phyloP scores from a whole-genome alignment of 1,140 invertebrate species.

The Diachasma alloeum region DNA sequence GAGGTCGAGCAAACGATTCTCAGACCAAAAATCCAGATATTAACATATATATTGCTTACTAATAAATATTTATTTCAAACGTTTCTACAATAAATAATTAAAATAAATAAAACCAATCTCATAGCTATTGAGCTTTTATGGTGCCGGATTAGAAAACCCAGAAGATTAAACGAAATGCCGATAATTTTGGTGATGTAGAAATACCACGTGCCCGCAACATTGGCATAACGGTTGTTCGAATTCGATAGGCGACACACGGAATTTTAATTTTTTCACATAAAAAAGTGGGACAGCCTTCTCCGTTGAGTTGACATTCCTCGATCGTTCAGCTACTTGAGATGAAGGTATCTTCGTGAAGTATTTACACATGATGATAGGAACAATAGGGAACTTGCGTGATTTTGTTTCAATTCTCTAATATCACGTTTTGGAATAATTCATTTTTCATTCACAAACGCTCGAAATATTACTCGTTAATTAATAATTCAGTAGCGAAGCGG shows the following conservation, averaged over 20 bases:
- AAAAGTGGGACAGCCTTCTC: background rate
- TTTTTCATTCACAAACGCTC: too few relatives aligned
- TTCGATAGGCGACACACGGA: background rate
- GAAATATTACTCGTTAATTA: too few relatives aligned
- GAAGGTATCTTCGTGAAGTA: background rate
- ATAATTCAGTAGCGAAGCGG: too few relatives aligned
- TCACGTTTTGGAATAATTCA: too few relatives aligned
- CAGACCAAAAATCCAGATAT: background rate
- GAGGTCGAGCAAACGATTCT: too few relatives aligned
- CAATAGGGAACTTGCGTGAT: too few relatives aligned
- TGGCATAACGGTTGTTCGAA: constrained; percentile 31
- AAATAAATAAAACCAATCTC: background rate
- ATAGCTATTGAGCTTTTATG: background rate
- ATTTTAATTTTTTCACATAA: constrained; percentile 15
- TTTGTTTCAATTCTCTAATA: too few relatives aligned
- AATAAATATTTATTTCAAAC: background rate
- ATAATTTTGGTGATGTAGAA: background rate
- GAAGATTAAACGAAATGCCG: background rate
- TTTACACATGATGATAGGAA: background rate
- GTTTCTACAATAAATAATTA: background rate
- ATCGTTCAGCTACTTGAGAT: background rate
- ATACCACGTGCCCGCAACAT: constrained; percentile 28
- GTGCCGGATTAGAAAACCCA: background rate
- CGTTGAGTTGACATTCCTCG: background rate
- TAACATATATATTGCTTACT: background rate